These are phyloP conservation scores for Lithobius niger DNA, from an alignment of 1,140 invertebrate species.

Conservation along the genomic window DNA sequence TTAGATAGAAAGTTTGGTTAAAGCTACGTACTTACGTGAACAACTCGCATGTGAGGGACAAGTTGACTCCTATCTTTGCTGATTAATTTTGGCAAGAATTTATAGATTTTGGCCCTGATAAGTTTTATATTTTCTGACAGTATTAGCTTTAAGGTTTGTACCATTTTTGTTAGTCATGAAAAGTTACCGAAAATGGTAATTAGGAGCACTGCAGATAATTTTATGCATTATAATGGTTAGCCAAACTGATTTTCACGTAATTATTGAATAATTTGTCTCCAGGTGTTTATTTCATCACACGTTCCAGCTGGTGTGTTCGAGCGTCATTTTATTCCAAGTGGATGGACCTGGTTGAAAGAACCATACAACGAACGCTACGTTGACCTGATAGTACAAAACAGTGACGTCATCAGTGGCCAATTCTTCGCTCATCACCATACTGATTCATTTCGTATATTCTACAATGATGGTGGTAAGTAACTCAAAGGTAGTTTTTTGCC, in stretches of 20 bases:
- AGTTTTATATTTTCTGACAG: background rate
- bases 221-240: constrained; percentile 26
- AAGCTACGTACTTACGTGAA: too few species aligned
- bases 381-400: constrained; percentile 51
- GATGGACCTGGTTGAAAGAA: constrained; percentile 23
- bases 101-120: background rate
- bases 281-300: constrained; percentile 83
- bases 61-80: too few species aligned
- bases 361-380: constrained; percentile 41
- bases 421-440: constrained; percentile 86
- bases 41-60: too few species aligned
- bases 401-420: constrained; percentile 69
- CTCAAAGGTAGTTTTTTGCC: background rate
- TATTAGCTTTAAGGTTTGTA: background rate
- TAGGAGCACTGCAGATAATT: constrained; percentile 27
- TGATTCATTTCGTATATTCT: constrained; percentile 74
- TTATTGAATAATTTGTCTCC: constrained; percentile 25
- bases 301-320: constrained; percentile 76
- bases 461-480: constrained; percentile 49
- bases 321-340: constrained; percentile 42
- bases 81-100: too few species aligned
- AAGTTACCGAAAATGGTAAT: background rate
- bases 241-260: constrained; percentile 21
- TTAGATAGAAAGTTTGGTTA: too few species aligned
- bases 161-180: constrained; percentile 3